These are phyloP conservation scores for Galeopterus variegatus DNA, from an alignment of 2,113 vertebrate genomes.

Conservation along the genomic window DNA sequence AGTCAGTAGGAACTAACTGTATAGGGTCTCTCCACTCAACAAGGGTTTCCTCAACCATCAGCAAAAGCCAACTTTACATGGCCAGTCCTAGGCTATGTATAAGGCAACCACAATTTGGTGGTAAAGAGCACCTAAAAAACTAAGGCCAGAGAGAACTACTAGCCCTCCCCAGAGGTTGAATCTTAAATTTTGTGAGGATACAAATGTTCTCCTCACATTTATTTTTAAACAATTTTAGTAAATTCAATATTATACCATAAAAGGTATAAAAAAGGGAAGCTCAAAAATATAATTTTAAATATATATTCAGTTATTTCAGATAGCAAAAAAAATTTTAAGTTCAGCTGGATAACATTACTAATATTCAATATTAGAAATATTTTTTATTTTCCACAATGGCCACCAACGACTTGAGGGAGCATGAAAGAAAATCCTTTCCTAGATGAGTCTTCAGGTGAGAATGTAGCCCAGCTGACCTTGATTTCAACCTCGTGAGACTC, in stretches of 20 bases:
- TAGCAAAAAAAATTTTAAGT: background rate
- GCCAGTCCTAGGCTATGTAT: background rate
- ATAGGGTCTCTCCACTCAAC: background rate
- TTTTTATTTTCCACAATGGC: background rate
- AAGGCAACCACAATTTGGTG: background rate
- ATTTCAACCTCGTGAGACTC: background rate
- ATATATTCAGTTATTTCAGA: background rate
- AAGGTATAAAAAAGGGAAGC: background rate
- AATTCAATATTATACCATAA: background rate
- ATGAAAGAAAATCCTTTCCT: background rate
- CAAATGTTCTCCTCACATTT: background rate
- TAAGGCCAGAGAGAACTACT: conserved; percentile 23
- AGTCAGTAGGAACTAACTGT: background rate
- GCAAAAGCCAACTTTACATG: background rate
- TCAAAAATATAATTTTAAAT: conserved; percentile 1
- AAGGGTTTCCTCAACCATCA: background rate
- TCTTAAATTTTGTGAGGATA: conserved; percentile 11
- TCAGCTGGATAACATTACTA: background rate
- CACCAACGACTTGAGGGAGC: background rate
- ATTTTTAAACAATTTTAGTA: background rate
- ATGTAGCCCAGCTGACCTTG: background rate
- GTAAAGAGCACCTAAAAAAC: conserved; percentile 29
- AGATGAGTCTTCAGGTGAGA: background rate
- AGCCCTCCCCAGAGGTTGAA: background rate
- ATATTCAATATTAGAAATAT: conserved; percentile 13